Conservation (phyloP, 2,797 vertebrate genomes). For the Tangara arthus region DNA sequence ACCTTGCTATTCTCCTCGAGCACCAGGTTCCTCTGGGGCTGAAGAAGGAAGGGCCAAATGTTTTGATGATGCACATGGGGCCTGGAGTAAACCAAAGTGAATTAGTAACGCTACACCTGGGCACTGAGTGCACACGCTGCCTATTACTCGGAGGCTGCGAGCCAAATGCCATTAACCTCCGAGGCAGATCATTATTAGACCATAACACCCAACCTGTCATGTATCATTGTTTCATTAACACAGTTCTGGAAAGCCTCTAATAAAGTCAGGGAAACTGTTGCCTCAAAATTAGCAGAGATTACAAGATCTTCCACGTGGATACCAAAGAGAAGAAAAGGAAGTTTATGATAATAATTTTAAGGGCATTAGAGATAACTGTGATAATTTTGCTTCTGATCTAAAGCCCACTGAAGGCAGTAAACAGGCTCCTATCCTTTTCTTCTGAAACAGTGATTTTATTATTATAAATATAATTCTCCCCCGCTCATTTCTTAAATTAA, state of each 20-base stretch:
- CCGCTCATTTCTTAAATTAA: constrained; percentile 52
- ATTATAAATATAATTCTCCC: constrained; percentile 44
- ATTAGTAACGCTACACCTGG: constrained; percentile 11
- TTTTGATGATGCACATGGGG: neutral
- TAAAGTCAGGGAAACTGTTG: constrained; percentile 43
- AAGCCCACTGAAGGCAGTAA: constrained; percentile 32
- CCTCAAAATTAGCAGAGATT: constrained; percentile 60
- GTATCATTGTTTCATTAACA: constrained; percentile 65
- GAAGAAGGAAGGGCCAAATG: neutral
- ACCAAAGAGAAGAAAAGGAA: constrained; percentile 49
- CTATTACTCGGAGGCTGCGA: neutral
- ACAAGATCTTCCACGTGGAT: constrained; percentile 45
- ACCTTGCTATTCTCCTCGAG: neutral
- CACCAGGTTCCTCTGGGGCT: neutral
- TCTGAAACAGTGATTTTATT: constrained; percentile 57
- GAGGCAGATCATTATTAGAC: constrained; percentile 42
- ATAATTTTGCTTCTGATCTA: constrained; percentile 63
- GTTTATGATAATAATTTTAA: constrained; percentile 49
- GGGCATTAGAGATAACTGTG: constrained; percentile 51
- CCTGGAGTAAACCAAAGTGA: neutral
- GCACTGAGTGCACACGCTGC: neutral
- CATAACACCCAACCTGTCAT: constrained; percentile 56
- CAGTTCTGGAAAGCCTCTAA: constrained; percentile 61
- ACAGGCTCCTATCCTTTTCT: constrained; percentile 40
- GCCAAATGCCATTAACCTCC: constrained; percentile 64